Base-by-base conservation (phyloP, 2,113 vertebrate species). In the Pipra filicauda region DNA sequence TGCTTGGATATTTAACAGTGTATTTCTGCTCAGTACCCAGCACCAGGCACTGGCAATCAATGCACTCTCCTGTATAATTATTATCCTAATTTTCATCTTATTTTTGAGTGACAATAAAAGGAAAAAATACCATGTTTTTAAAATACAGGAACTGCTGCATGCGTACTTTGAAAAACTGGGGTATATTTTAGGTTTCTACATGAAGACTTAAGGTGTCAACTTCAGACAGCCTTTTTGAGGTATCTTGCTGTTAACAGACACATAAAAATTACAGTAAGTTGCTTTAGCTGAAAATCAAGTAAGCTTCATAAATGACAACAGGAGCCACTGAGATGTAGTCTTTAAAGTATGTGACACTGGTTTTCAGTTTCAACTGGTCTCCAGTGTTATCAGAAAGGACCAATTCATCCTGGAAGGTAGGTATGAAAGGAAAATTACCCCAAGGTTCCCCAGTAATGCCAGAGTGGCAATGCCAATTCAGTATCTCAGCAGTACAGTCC, bases 1-100 rank as follows among this genome's bases (percentile, higher is more conserved):
- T 92, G 66, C 83, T 49, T 92, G 54, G 86, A 85, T 89, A 51
- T 92, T 93, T 89, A 88, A 66, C 91, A 92, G 73, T 31, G 37
- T 69, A 94, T 92, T 96, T 92, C 85, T 96, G 72, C 80, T 95
- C 62, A 57, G 44, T 75, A 67, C 15, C 52, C n/a, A 21, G 35
- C 62, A 80, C 20, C 61, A 91, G 72, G n/a, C 66, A 87, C 62
- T 54, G 46, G 66, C 49, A 90, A 94, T 93, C 83, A 91, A 94
- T 93, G 89, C 52, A 72, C 73, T 92, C 57, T 54, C 35, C 33
- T 58, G 49, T 84, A 62, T 69, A 90, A 96, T 87, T 93, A 92
- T 91, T 41, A 85, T 44, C 70, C 16, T 79, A 71, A 93, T 93
- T 93, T 86, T 94, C 15, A 61, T 65, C 62, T 89, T 91, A 84